A percentile compares a stretch with the other conserved stretches of the same genome.
Evolutionary conservation across 2,113 vertebrate genomes (phyloP).

Genomic region (Sturnus vulgaris): DNA sequence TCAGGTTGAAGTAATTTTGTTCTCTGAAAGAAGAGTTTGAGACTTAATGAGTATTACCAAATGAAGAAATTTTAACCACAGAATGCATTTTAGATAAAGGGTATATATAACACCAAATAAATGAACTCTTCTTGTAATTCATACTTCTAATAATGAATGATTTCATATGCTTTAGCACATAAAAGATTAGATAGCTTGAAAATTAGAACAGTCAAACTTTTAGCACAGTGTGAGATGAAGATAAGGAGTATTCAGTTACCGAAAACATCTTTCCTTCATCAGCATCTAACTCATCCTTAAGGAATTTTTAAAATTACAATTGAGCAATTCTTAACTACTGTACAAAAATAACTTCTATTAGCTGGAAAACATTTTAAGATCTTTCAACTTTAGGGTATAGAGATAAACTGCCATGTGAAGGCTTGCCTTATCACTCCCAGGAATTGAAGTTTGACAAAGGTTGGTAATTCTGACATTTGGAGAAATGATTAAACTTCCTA

Average conservation of each 20-base stretch:
- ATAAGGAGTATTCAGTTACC: conserved; percentile 34
- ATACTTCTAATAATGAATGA: conserved; percentile 5
- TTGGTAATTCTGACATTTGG: conserved; percentile 5
- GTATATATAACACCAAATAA: conserved; percentile 38
- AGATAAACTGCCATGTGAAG: not conserved
- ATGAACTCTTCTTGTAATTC: conserved; percentile 19
- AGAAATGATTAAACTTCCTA: not conserved
- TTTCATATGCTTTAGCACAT: conserved; percentile 39
- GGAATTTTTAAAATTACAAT: conserved; percentile 32
- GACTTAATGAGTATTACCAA: not conserved
- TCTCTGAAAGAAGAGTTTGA: conserved; percentile 9
- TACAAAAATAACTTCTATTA: conserved; percentile 38
- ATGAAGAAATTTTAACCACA: not conserved
- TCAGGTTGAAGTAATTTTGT: conserved; percentile 7
- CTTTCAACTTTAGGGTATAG: not conserved
- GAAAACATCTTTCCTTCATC: conserved; percentile 36
- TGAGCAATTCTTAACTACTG: conserved; percentile 33
- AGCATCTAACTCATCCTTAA: conserved; percentile 17
- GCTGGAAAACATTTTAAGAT: conserved; percentile 29
- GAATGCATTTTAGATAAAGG: conserved; percentile 19
- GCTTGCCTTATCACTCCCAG: not conserved
- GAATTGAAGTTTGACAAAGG: not conserved
- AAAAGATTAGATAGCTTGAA: conserved; percentile 54
- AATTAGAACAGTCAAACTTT: conserved; percentile 54
- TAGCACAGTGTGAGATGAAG: conserved; percentile 26